Percentiles rank a stretch among this genome's conserved stretches.
phyloP scores from a whole-genome alignment of 2,113 vertebrate genomes.

The Laticauda colubrina region DNA sequence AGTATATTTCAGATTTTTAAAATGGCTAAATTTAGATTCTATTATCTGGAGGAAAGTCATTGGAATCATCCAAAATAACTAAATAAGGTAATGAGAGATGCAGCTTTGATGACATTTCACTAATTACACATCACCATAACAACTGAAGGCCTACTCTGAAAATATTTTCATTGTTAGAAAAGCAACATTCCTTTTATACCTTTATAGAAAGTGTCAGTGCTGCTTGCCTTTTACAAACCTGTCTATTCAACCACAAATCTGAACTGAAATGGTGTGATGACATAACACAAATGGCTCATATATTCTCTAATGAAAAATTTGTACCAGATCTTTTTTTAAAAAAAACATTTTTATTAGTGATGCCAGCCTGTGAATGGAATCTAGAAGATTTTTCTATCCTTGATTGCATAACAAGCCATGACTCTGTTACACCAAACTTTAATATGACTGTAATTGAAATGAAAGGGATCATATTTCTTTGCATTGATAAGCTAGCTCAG shows the following conservation, averaged over 20 bases:
- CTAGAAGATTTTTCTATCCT: not conserved
- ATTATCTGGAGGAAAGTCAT: slow-evolving; percentile 35
- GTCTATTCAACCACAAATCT: slow-evolving; percentile 23
- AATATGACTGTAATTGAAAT: not conserved
- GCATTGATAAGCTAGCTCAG: not conserved
- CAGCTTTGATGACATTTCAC: slow-evolving; percentile 57
- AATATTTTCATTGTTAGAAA: slow-evolving; percentile 40
- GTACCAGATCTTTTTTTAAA: not conserved
- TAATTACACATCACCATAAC: slow-evolving; percentile 67
- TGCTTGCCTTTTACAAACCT: slow-evolving; percentile 23
- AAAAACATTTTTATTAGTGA: not conserved
- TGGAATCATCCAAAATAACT: slow-evolving; percentile 41
- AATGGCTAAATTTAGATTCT: slow-evolving; percentile 10
- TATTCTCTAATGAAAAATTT: not conserved
- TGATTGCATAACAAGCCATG: not conserved
- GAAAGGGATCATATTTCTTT: not conserved
- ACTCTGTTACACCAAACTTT: not conserved
- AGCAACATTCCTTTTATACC: slow-evolving; percentile 42
- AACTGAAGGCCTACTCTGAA: slow-evolving; percentile 56
- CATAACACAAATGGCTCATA: slow-evolving; percentile 39
- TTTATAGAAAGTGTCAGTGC: slow-evolving; percentile 44
- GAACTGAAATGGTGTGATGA: slow-evolving; percentile 24
- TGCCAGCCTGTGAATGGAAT: too few species aligned
- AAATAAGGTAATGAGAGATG: slow-evolving; percentile 48
- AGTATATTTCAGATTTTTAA: slow-evolving; percentile 31